Evolutionary conservation across 2,888 invertebrate species (phyloP).

Genomic region (Melanotus villosus): DNA sequence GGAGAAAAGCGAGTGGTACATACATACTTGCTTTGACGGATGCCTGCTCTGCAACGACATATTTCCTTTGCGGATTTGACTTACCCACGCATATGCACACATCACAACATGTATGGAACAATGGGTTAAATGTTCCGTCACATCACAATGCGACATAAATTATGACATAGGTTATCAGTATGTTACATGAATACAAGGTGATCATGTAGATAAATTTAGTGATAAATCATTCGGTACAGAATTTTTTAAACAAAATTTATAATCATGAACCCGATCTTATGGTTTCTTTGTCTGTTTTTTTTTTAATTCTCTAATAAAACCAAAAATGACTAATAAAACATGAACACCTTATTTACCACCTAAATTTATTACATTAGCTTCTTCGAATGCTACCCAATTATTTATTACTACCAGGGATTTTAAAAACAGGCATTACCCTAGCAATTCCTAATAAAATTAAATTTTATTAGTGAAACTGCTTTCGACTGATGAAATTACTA

Average conservation of each 20-base stretch:
- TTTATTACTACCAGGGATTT: too few species aligned
- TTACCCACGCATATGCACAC: conserved; percentile 11
- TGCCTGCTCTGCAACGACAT: conserved; percentile 20
- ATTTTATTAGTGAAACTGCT: background rate
- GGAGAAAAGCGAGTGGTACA: background rate
- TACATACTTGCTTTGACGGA: conserved; percentile 25
- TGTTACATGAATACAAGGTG: background rate
- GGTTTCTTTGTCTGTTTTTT: too few species aligned
- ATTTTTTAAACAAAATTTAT: too few species aligned
- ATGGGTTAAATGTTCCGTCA: background rate
- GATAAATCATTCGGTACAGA: background rate
- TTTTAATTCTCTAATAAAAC: too few species aligned
- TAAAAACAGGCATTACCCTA: background rate
- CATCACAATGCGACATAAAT: conserved; percentile 12
- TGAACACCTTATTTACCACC: too few species aligned
- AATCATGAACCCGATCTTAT: too few species aligned
- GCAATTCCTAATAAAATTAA: background rate
- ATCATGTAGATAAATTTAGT: background rate
- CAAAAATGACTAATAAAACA: too few species aligned
- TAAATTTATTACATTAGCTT: too few species aligned
- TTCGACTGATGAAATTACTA: background rate
- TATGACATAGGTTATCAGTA: background rate
- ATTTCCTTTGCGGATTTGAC: conserved; percentile 10
- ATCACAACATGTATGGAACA: background rate
- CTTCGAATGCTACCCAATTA: too few species aligned